phyloP scores from a whole-genome alignment of 2,888 invertebrate species.

The Agrochola circellaris region DNA sequence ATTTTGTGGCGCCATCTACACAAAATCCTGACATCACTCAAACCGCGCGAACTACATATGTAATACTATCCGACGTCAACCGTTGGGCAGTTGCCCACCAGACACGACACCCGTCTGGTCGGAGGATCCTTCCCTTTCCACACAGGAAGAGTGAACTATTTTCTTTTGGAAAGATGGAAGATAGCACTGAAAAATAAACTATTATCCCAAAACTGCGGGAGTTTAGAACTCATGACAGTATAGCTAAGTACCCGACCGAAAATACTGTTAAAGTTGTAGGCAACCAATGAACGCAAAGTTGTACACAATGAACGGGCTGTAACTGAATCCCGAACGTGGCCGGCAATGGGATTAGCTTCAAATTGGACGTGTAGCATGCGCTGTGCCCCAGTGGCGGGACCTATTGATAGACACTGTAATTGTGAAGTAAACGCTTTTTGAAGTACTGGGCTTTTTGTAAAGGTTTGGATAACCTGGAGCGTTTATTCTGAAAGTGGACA shows the following conservation, averaged over 20 bases:
- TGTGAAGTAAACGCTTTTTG: conserved; percentile 35
- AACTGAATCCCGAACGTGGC: conserved; percentile 59
- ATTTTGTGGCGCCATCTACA: not conserved
- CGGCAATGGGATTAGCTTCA: conserved; percentile 60
- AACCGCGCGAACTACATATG: no score
- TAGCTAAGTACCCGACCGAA: not conserved
- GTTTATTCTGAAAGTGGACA: not conserved
- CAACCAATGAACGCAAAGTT: conserved; percentile 58
- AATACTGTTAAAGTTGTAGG: conserved; percentile 14
- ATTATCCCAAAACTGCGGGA: no score
- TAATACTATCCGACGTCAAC: no score
- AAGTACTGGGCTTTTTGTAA: conserved; percentile 10
- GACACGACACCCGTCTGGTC: no score
- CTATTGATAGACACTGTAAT: conserved; percentile 61
- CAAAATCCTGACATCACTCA: no score
- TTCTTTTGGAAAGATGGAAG: not conserved
- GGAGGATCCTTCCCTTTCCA: no score
- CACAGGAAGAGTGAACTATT: no score
- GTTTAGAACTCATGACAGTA: not conserved
- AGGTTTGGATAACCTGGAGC: not conserved
- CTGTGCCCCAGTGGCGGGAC: conserved; percentile 46
- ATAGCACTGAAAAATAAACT: not conserved
- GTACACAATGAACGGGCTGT: conserved; percentile 48
- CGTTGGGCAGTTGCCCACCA: no score
- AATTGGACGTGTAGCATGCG: conserved; percentile 68